Evolutionary conservation across 1,140 invertebrate species (phyloP).

Genomic region (Trachymyrmex cornetzi): DNA sequence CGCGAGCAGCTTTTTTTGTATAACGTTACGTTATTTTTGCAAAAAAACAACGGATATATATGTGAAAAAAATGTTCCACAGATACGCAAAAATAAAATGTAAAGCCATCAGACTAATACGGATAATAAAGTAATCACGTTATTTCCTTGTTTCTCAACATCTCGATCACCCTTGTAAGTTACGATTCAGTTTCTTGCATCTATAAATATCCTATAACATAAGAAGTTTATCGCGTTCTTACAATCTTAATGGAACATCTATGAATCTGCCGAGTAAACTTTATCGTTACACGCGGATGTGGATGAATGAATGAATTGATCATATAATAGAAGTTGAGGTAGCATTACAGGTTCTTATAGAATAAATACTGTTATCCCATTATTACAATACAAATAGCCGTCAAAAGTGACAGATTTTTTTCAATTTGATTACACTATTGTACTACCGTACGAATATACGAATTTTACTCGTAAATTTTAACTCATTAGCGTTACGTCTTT

Average conservation of each 20-base stretch:
- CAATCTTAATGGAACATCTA: slow-evolving; percentile 19
- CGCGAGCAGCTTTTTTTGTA: background rate
- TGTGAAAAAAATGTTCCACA: background rate
- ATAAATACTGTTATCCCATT: slow-evolving; percentile 42
- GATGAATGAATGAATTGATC: slow-evolving; percentile 31
- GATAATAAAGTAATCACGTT: background rate
- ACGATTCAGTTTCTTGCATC: background rate
- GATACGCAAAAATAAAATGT: background rate
- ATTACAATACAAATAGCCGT: background rate
- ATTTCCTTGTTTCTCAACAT: background rate
- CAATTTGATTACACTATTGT: slow-evolving; percentile 24
- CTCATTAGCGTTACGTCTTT: background rate
- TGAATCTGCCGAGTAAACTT: slow-evolving; percentile 9
- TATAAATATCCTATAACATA: background rate
- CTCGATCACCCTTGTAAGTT: background rate
- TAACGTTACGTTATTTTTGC: background rate
- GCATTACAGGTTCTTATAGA: background rate
- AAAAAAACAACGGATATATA: too few species aligned
- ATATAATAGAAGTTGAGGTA: slow-evolving; percentile 2
- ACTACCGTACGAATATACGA: background rate
- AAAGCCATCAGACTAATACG: background rate
- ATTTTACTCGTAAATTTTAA: slow-evolving; percentile 9
- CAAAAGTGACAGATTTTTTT: slow-evolving; percentile 49
- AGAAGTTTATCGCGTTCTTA: slow-evolving; percentile 21
- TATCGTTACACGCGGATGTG: slow-evolving; percentile 16